Evolutionary conservation across 1,140 invertebrate species (phyloP), one percentile per base, ranked within the genome.

Genomic region (Plectus sambesii): DNA sequence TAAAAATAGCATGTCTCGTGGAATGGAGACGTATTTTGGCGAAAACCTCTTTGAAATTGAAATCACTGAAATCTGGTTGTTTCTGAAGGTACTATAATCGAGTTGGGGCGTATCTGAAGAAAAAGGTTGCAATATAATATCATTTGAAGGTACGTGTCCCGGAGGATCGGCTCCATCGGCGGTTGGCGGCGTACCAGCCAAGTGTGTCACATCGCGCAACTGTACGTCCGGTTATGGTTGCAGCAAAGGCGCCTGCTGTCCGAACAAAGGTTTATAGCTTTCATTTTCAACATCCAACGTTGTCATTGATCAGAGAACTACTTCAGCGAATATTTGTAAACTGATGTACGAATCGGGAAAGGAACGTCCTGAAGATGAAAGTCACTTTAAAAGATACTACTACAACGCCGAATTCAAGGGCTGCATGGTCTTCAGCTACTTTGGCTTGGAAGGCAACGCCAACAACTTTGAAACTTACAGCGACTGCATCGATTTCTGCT

Each of bases 401-500:
- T 64, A 55, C 51, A 61, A 45, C 22, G 41, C 48, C 26, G 24
- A 57, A 15, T 60, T 59, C 17, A 55, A 63, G n/a, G 64, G 61
- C 41, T 66, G 63, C 33, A 48, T 66, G 42, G 48, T 66, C 4
- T 66, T 66, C 52, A 66, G 65, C 29, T 66, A 66, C 52, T 66
- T 68, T 39, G 64, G 64, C 3, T 47, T 53, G 5, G 50, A 58
- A 19, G 64, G 64, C 39, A 66, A 66, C 42, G 49, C 54, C 9
- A 66, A 66, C 50, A 66, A 66, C 46, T 66, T 66, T 45, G 56
- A 63, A 41, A 66, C 51, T 17, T 66, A 66, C 42, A 66, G 57
- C 41, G 54, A 66, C 8, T 66, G 69, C 84, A 87, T 61, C 75
- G 75, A 38, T 73, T 75, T 56, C 82, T 85, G 20, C 78, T n/a